phyloP scores from a whole-genome alignment of 1,140 invertebrate genomes.

The Drosophila sucinea region DNA sequence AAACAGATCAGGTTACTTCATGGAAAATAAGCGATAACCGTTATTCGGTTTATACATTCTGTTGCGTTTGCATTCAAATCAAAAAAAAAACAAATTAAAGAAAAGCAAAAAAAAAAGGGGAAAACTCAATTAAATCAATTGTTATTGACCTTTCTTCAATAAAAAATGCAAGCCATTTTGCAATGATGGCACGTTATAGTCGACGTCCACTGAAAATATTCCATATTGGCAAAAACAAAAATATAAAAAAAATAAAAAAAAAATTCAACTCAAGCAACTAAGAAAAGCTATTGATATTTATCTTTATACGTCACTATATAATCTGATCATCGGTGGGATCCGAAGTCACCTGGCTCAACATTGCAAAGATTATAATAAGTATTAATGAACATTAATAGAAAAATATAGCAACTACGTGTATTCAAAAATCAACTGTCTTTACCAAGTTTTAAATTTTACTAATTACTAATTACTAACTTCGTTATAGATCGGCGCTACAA shows the following conservation, averaged over 20 bases:
- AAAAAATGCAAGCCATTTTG: conserved; percentile 88
- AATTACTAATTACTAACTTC: no score
- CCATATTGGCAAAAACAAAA: conserved; percentile 33
- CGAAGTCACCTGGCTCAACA: not conserved
- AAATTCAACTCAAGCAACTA: conserved; percentile 56
- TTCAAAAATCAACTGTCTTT: no score
- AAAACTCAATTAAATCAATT: conserved; percentile 20
- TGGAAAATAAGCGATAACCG: not conserved
- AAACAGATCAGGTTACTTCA: not conserved
- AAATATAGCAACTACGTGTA: no score
- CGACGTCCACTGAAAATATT: conserved; percentile 87
- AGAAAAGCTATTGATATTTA: not conserved
- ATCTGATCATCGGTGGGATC: not conserved
- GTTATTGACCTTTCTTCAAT: conserved; percentile 87
- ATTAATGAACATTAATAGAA: no score
- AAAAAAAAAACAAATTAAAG: conserved; percentile 18
- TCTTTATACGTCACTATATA: not conserved
- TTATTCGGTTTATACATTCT: not conserved
- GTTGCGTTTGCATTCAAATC: conserved; percentile 28
- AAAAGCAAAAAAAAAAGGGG: conserved; percentile 15
- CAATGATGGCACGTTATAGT: conserved; percentile 90
- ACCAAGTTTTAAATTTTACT: no score
- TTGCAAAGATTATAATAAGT: not conserved
- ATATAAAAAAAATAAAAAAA: conserved; percentile 10
- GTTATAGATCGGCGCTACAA: no score